A percentile compares a stretch with the other conserved stretches of the same genome.
Evolutionary conservation across 2,888 invertebrate genomes (phyloP).

Genomic region (Apamea anceps): DNA sequence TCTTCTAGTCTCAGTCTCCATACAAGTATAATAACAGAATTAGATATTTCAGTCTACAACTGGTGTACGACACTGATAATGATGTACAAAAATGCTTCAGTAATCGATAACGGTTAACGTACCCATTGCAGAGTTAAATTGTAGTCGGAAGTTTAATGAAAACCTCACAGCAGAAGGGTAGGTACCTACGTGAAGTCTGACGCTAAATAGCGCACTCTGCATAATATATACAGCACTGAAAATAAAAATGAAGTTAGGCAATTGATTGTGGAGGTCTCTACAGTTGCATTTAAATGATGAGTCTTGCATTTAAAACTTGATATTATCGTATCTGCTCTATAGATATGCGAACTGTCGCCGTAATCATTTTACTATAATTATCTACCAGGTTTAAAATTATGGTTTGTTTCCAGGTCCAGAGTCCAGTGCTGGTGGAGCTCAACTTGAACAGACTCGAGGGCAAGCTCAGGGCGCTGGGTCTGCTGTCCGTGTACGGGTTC

Average conservation of each 20-base stretch:
- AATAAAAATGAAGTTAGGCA: neutral
- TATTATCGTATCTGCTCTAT: neutral
- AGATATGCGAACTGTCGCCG: neutral
- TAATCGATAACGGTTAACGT: too few species aligned
- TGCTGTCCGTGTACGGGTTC: slow-evolving; percentile 97
- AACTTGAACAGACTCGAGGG: slow-evolving; percentile 93
- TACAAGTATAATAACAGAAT: too few species aligned
- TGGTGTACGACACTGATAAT: too few species aligned
- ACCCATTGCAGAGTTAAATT: neutral
- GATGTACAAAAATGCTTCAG: too few species aligned
- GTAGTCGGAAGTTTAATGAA: neutral
- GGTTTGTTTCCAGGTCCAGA: slow-evolving; percentile 86
- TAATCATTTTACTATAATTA: neutral
- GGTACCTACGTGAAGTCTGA: neutral
- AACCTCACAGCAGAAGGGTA: neutral
- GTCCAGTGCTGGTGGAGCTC: slow-evolving; percentile 95
- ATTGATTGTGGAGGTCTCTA: neutral
- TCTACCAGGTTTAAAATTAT: neutral
- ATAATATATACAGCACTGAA: neutral
- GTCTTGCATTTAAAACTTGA: neutral
- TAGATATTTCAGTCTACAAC: too few species aligned
- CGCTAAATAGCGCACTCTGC: neutral
- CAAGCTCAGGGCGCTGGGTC: slow-evolving; percentile 94
- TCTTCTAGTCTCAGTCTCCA: neutral
- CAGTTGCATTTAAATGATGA: neutral